phyloP scores from a whole-genome alignment of 2,113 vertebrate genomes.

The Muntiacus reevesi region DNA sequence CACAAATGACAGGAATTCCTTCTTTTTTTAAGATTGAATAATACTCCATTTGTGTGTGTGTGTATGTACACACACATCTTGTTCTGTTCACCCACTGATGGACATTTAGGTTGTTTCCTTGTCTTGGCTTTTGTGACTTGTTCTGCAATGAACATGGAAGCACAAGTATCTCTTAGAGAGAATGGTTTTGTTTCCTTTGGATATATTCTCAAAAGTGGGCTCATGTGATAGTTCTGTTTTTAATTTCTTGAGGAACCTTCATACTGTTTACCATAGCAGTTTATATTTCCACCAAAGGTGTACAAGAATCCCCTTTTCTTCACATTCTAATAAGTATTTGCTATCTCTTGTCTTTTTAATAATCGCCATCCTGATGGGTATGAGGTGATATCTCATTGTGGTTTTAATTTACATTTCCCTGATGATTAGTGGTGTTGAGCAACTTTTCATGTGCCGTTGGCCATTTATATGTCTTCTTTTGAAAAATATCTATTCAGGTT shows the following conservation, averaged over 20 bases:
- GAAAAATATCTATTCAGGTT: background rate
- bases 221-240: background rate
- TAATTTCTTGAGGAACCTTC: background rate
- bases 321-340: background rate
- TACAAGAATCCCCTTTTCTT: background rate
- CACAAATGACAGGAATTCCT: background rate
- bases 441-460: background rate
- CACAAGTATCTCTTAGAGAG: background rate
- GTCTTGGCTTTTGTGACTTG: background rate
- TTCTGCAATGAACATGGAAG: background rate
- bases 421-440: background rate
- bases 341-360: background rate
- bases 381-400: background rate
- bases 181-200: background rate
- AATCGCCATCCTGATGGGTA: background rate
- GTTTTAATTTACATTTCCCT: background rate
- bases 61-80: background rate
- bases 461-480: background rate
- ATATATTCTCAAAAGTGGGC: background rate
- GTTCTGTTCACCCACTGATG: background rate
- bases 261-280: background rate
- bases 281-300: background rate
- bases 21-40: background rate
- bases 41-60: background rate
- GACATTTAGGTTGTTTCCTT: background rate